Evolutionary conservation across 2,888 invertebrate species (phyloP), one percentile per base, ranked within the genome.

Genomic region (Lissocephala sabroskyi): DNA sequence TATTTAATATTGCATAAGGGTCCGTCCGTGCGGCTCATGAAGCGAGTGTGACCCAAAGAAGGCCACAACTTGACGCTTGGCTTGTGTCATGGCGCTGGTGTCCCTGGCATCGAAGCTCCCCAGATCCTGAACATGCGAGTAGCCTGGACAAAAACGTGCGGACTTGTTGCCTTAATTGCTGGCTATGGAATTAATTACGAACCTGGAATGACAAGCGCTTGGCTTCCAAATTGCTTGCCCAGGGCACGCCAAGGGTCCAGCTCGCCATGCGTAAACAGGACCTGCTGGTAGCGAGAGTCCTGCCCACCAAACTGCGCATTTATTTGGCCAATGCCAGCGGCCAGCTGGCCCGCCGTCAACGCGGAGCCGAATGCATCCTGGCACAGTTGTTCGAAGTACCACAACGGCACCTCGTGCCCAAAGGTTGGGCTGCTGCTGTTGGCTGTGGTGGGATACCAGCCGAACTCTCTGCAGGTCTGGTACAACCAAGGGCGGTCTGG

Each of bases 381-480:
- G 44, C 82, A 81, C 36, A 81, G 52, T 37, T 48, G 62, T 42
- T 75, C 65, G 41, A 77, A 80, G 54, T 70, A 81, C 49, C 41
- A 50, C 48, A 81, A 57, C 40, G 75, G 57, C 53, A 80, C 77
- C 47, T 79, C 66, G 2, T 53, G 52, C 41, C 60, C 74, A 62
- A 80, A 81, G 33, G 52, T 29, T 10, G 41, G 17, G 30, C 9
- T 19, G 19, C 9, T 37, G 19, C 42, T 37, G n/a, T 11, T 16
- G 9, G 41, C n/a, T 3, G 92, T 90, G 5, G 92, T 90, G 84
- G 93, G 92, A 82, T 88, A 94, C 87, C 90, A 95, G 44, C 94
- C 95, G 83, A 90, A 95, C 84, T 96, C 94, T 44, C 89, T 90
- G 82, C 95, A 96, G 0, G 93, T 93, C 85, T 95, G 94, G 82